Evolutionary conservation across 2,797 vertebrate species (phyloP).

Genomic region (Falco concolor): DNA sequence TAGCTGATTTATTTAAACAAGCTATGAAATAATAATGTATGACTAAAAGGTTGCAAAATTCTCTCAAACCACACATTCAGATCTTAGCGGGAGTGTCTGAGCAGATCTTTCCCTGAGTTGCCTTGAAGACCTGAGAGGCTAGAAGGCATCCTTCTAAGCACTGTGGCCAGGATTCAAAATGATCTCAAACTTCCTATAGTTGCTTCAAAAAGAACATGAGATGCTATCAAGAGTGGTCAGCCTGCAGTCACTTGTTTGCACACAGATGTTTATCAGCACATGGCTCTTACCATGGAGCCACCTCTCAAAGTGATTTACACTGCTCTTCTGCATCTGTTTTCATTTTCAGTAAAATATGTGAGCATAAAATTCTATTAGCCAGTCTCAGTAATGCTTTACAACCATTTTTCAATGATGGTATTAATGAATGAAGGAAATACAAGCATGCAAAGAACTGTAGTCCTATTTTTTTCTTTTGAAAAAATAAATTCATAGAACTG

Average conservation of each 20-base stretch:
- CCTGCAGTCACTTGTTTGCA: not conserved
- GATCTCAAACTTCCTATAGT: not conserved
- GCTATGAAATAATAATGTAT: not conserved
- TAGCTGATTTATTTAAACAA: not conserved
- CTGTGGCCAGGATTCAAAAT: not conserved
- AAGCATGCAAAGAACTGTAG: not conserved
- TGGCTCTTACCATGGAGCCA: not conserved
- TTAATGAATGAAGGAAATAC: not conserved
- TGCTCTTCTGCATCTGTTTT: not conserved
- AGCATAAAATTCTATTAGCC: not conserved
- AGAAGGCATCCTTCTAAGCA: not conserved
- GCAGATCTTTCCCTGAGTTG: accelerated
- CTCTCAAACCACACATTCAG: not conserved
- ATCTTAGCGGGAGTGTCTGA: not conserved
- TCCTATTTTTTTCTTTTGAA: not conserved
- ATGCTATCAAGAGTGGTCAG: not conserved
- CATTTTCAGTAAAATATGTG: not conserved
- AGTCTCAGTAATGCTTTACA: not conserved
- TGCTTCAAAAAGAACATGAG: not conserved
- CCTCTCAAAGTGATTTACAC: accelerated
- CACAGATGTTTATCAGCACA: not conserved
- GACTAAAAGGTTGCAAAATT: not conserved
- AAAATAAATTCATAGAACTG: not conserved
- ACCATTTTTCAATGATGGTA: not conserved
- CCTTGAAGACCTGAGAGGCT: not conserved